Base-by-base conservation (phyloP, 53 echinoderm and acorn worm species). In the Luidia sarsii region DNA sequence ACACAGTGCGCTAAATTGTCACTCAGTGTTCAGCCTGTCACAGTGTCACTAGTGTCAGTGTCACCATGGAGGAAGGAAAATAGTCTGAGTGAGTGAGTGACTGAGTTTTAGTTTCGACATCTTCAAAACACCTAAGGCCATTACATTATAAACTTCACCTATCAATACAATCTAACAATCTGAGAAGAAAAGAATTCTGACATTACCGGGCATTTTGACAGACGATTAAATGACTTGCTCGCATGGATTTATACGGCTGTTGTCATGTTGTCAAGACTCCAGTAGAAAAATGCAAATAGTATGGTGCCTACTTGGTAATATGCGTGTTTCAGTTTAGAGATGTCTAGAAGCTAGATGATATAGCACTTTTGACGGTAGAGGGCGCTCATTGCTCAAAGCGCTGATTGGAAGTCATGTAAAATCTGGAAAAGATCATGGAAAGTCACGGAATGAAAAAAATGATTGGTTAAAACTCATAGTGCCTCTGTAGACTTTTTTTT, bases 261-360 rank as follows among this genome's bases (percentile, higher is more conserved):
- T 71, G 55, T 55, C 72, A 72, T 32, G 72, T 72, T 36, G 72
- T 56, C 72, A 72, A 54, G 72, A 70, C 71, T 50, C 35, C 72
- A 54, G 37, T 3, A 15, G 25, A 71, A 72, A 72, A 72, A 72
- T 72, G 72, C 34, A 22, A 70, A 72, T 72, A 34, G 72, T 38
- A 23, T 54, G 72, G 72, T 39, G 39, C 72, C 50, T 7, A 36
- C 35, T 36, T 63, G 41, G 11, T 7, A 11, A 41, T 41, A 7
- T 41, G 41, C 41, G 41, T 41, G 41, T 41, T 11, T 41, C 41
- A 7, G 41, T 41, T n/a, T n/a, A n/a, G n/a, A n/a, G n/a, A n/a
- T n/a, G n/a, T n/a, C n/a, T n/a, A n/a, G n/a, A n/a, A n/a, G n/a
- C n/a, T n/a, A n/a, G n/a, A n/a, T n/a, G n/a, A n/a, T n/a, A n/a